Conservation (phyloP, 2,888 invertebrate genomes). For the Noctua janthe region DNA sequence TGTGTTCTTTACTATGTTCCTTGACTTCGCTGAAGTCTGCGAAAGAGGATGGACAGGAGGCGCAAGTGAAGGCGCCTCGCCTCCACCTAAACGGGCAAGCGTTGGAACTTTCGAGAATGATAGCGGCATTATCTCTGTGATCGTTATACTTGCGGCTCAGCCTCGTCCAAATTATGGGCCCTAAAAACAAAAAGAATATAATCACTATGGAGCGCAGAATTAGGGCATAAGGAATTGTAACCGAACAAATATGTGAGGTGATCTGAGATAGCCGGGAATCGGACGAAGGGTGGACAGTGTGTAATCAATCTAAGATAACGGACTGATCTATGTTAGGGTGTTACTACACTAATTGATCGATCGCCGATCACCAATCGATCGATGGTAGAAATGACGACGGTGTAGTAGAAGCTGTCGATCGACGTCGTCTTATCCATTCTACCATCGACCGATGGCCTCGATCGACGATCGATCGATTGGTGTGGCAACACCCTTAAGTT, state of each 20-base stretch:
- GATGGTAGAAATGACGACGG: no score
- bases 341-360: no score
- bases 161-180: conserved; percentile 72
- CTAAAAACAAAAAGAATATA: conserved; percentile 86
- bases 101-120: conserved; percentile 84
- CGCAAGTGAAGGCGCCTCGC: conserved; percentile 82
- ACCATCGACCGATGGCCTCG: no score
- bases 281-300: background rate
- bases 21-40: conserved; percentile 80
- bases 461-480: no score
- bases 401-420: no score
- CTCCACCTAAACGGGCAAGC: conserved; percentile 85
- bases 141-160: conserved; percentile 83
- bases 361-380: no score
- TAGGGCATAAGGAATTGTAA: conserved; percentile 1
- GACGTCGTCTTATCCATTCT: no score
- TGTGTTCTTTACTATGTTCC: conserved; percentile 76
- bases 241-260: background rate
- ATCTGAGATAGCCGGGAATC: conserved; percentile 12
- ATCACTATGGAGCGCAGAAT: conserved; percentile 70
- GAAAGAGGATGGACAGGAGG: conserved; percentile 79
- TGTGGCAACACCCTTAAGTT: background rate
- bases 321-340: background rate
- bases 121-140: conserved; percentile 85
- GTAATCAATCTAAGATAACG: background rate